A percentile compares a stretch with the other conserved stretches of the same genome.
phyloP scores from a whole-genome alignment of 2,113 vertebrate genomes.

The Misgurnus anguillicaudatus region DNA sequence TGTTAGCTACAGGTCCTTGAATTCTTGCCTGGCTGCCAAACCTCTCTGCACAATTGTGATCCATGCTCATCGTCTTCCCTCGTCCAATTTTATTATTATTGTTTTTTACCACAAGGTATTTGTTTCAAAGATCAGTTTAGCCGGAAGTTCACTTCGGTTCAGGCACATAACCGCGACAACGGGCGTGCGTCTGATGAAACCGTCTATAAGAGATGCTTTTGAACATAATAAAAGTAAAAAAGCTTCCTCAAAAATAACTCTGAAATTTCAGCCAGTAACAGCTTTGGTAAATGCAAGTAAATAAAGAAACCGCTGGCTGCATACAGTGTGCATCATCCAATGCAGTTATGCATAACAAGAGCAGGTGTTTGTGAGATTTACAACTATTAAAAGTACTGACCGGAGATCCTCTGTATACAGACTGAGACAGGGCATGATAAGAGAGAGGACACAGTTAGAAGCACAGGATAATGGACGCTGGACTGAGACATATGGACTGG shows the following conservation, averaged over 20 bases:
- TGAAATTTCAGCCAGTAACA: constrained; percentile 3
- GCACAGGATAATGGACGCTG: constrained; percentile 40
- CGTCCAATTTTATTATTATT: no score
- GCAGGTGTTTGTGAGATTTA: constrained; percentile 20
- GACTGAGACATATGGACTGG: constrained; percentile 4
- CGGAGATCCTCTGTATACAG: constrained; percentile 94
- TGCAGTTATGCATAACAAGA: constrained; percentile 26
- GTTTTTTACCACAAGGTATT: no score
- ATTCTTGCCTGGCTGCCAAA: no score
- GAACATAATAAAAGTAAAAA: background rate
- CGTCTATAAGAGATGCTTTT: background rate
- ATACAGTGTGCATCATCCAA: constrained; percentile 9
- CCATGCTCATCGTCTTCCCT: no score
- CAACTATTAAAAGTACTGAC: constrained; percentile 78
- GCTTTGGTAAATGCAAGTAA: background rate
- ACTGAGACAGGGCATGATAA: constrained; percentile 76
- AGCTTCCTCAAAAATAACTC: background rate
- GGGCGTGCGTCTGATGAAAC: no score
- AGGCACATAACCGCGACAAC: no score
- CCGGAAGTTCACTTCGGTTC: no score
- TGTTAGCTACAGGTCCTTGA: no score
- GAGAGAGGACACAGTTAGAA: constrained; percentile 66
- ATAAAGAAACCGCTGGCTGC: background rate
- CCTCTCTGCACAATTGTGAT: no score
- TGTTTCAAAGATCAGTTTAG: no score